These are phyloP conservation scores for Alethe diademata DNA, from an alignment of 2,113 vertebrate genomes.

Conservation along the genomic window DNA sequence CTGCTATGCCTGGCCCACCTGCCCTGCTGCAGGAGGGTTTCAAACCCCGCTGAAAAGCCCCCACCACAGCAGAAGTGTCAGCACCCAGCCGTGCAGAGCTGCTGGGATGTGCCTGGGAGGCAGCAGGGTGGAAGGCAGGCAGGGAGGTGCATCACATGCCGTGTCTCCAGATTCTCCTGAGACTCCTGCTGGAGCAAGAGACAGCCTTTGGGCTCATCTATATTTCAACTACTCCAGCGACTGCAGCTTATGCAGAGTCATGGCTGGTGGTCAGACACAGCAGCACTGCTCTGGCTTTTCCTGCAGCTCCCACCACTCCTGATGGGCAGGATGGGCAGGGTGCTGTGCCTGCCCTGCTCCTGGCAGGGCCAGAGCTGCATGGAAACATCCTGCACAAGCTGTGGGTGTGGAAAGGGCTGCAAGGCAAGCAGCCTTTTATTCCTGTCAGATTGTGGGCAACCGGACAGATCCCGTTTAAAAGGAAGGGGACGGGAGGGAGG, in stretches of 20 bases:
- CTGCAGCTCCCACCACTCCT: neutral
- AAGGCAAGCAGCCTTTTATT: neutral
- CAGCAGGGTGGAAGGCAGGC: neutral
- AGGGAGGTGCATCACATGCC: neutral
- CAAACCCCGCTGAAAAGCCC: neutral
- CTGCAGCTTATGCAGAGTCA: neutral
- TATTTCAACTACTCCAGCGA: neutral
- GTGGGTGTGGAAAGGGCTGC: neutral
- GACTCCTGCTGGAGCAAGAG: neutral
- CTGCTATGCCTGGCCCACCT: neutral
- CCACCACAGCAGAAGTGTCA: rapidly evolving
- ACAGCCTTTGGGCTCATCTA: constrained; percentile 40
- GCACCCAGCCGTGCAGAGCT: neutral
- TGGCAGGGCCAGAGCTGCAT: neutral
- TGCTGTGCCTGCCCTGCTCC: neutral
- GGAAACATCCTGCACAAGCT: neutral
- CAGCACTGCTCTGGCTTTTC: rapidly evolving
- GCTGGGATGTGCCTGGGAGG: neutral
- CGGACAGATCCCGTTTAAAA: neutral
- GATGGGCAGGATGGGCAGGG: neutral
- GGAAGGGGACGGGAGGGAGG: neutral
- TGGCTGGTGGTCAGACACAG: neutral
- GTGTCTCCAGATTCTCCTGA: neutral
- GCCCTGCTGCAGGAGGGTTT: neutral
- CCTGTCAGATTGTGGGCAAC: neutral